These are phyloP conservation scores for Ammodytes dubius DNA, from an alignment of 2,113 vertebrate genomes.

Conservation along the genomic window DNA sequence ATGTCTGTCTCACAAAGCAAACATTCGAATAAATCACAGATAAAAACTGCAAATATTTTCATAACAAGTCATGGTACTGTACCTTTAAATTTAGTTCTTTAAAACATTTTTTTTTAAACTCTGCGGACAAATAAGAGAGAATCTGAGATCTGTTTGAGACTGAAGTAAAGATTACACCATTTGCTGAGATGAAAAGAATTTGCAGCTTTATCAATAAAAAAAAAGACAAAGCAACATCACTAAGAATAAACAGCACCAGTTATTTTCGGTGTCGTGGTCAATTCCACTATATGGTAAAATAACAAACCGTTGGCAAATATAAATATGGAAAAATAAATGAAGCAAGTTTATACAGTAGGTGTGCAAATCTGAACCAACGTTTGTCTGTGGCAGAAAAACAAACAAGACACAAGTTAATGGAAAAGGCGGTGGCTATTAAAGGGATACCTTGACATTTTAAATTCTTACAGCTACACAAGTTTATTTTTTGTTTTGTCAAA, in stretches of 20 bases:
- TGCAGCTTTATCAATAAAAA: constrained; percentile 23
- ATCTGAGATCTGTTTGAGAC: background rate
- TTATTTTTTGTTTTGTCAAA: background rate
- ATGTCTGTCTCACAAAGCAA: constrained; percentile 22
- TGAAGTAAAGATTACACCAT: constrained; percentile 1
- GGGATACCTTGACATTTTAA: constrained; percentile 61
- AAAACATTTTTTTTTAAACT: constrained; percentile 35
- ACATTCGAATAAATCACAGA: constrained; percentile 16
- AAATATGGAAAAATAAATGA: constrained; percentile 39
- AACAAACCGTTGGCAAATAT: constrained; percentile 40
- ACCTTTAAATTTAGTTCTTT: constrained; percentile 33
- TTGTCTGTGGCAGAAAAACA: constrained; percentile 40
- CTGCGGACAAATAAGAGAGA: constrained; percentile 11
- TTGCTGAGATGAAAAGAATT: constrained; percentile 24
- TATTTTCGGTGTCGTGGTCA: constrained; percentile 37
- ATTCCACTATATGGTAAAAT: constrained; percentile 37
- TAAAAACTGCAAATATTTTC: constrained; percentile 39
- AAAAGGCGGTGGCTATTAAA: constrained; percentile 46
- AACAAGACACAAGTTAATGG: constrained; percentile 6
- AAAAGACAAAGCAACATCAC: constrained; percentile 29
- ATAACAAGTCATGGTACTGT: constrained; percentile 1
- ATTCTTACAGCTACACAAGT: background rate
- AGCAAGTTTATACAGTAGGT: constrained; percentile 64
- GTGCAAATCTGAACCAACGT: constrained; percentile 70
- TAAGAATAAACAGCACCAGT: constrained; percentile 65